Conservation (phyloP, 2,888 invertebrate genomes). For the Megaustenia siamemsis region DNA sequence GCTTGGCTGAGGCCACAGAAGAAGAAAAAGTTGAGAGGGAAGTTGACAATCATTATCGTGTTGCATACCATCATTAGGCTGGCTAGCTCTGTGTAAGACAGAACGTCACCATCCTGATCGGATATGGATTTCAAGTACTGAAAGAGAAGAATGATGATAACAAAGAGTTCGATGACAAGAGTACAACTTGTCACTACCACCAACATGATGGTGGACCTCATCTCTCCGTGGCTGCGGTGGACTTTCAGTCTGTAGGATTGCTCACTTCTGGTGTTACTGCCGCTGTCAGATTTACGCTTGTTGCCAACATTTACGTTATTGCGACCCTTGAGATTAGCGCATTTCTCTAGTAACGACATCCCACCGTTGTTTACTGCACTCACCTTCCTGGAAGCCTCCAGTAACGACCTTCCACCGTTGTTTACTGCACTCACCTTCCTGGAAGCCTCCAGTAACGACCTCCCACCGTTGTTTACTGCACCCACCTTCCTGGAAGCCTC, state of each 20-base stretch:
- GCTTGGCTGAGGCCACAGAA: slow-evolving; percentile 43
- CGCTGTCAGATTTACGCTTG: too few species aligned
- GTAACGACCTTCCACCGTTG: not conserved
- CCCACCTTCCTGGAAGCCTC: not conserved
- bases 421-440: not conserved
- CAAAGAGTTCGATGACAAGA: slow-evolving; percentile 43
- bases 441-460: not conserved
- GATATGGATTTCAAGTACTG: not conserved
- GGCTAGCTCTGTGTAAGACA: not conserved
- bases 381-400: not conserved
- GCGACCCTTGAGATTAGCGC: not conserved
- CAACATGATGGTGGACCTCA: slow-evolving; percentile 37
- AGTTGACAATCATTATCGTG: slow-evolving; percentile 14
- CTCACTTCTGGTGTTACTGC: not conserved
- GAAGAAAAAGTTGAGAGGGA: slow-evolving; percentile 42
- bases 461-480: not conserved
- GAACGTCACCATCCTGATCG: not conserved
- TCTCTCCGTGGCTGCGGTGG: not conserved
- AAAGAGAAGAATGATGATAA: slow-evolving; percentile 25
- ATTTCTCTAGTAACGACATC: not conserved
- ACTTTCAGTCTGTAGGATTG: not conserved
- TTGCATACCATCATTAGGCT: slow-evolving; percentile 24
- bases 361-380: not conserved
- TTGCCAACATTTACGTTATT: not conserved
- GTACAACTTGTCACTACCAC: slow-evolving; percentile 45